Conservation (phyloP, 1,140 invertebrate species). For the Procambarus virginalis region DNA sequence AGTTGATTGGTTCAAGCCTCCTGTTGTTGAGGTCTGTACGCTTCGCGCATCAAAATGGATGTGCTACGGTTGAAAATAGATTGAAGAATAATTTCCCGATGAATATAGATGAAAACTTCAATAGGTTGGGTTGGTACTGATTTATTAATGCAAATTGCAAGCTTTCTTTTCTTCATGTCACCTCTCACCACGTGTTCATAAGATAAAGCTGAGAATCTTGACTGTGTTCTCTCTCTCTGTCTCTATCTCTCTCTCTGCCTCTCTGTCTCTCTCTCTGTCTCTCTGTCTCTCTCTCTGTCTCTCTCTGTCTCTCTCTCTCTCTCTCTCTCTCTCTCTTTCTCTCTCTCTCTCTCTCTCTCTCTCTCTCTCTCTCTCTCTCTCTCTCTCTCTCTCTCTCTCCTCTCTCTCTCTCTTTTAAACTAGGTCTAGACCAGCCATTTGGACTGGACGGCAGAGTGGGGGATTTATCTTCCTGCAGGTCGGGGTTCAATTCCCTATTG, state of each 20-base stretch:
- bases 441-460: no score
- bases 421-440: no score
- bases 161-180: not conserved
- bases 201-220: not conserved
- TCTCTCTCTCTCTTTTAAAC: not conserved
- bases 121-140: not conserved
- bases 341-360: conserved; percentile 6
- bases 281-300: not conserved
- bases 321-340: not conserved
- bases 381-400: not conserved
- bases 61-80: not conserved
- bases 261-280: not conserved
- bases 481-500: not conserved
- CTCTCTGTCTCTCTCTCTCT: no score
- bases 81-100: not conserved
- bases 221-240: not conserved
- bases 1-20: no score
- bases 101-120: not conserved
- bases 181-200: not conserved
- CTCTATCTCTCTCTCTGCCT: not conserved
- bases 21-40: not conserved
- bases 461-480: not conserved
- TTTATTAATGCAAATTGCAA: not conserved
- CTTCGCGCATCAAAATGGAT: not conserved
- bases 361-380: not conserved